phyloP scores from a whole-genome alignment of 2,113 vertebrate genomes.

The Protobothrops mucrosquamatus region DNA sequence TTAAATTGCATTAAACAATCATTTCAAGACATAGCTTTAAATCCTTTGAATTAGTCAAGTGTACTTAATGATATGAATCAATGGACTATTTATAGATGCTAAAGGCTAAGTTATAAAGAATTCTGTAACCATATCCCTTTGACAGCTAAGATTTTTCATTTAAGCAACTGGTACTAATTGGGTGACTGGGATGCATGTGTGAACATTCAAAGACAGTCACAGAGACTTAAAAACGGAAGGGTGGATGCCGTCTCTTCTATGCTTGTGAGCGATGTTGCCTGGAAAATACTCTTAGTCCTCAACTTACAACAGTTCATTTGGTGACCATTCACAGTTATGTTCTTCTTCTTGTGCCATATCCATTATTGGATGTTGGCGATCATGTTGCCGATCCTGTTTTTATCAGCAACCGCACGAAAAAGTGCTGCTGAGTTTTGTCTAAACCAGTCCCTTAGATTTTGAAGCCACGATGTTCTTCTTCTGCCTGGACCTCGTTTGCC shows the following conservation, averaged over 20 bases:
- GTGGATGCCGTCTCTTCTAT: not conserved
- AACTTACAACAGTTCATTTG: not conserved
- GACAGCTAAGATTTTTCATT: not conserved
- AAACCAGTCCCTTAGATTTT: too few species aligned
- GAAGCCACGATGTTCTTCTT: too few species aligned
- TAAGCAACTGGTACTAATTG: not conserved
- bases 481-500: too few species aligned
- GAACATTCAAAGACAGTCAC: not conserved
- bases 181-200: not conserved
- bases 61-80: not conserved
- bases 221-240: not conserved
- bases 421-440: too few species aligned
- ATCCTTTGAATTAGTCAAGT: not conserved
- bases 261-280: not conserved
- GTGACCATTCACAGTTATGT: not conserved
- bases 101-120: not conserved
- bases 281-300: not conserved
- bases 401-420: not conserved
- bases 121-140: not conserved
- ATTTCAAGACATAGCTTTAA: not conserved
- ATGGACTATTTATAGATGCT: not conserved
- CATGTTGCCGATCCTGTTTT: too few species aligned
- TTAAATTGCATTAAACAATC: not conserved
- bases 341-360: too few species aligned
- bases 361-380: rapidly evolving